phyloP scores from a whole-genome alignment of 2,888 invertebrate genomes.

The Eupithecia dodoneata region DNA sequence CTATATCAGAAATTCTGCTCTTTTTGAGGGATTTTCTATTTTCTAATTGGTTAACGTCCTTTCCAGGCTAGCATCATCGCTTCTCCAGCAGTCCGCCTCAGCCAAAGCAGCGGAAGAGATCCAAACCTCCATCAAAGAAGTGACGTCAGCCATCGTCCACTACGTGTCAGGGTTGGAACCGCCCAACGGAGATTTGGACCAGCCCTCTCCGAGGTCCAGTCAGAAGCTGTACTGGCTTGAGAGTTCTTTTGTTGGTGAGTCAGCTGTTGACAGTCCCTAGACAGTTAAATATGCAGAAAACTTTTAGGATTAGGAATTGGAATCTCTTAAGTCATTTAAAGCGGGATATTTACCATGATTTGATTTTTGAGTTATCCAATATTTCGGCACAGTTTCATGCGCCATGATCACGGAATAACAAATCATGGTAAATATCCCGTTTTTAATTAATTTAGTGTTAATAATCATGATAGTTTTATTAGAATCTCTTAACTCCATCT shows the following conservation, averaged over 20 bases:
- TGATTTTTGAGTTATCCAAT: too few relatives aligned
- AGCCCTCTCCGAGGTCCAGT: slow-evolving; percentile 85
- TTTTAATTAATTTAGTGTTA: too few relatives aligned
- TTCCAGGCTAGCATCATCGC: slow-evolving; percentile 87
- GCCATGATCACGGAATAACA: too few relatives aligned
- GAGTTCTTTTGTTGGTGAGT: slow-evolving; percentile 89
- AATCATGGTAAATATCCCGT: too few relatives aligned
- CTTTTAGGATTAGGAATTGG: background rate
- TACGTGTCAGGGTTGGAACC: slow-evolving; percentile 91
- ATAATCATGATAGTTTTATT: too few relatives aligned
- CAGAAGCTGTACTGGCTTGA: slow-evolving; percentile 94
- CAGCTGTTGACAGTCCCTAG: background rate
- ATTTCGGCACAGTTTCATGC: too few relatives aligned
- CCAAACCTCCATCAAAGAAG: slow-evolving; percentile 94
- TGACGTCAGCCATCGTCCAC: slow-evolving; percentile 96
- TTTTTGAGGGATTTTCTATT: too few relatives aligned
- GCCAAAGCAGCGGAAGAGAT: slow-evolving; percentile 87
- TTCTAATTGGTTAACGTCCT: background rate
- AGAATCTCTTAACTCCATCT: too few relatives aligned
- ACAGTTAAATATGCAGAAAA: background rate
- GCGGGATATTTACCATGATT: too few relatives aligned
- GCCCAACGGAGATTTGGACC: slow-evolving; percentile 82
- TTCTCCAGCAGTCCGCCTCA: slow-evolving; percentile 81
- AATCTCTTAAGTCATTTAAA: too few relatives aligned
- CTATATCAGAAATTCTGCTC: too few relatives aligned